Evolutionary conservation across 2,797 vertebrate genomes (phyloP).

Genomic region (Lutjanus argentimaculatus): DNA sequence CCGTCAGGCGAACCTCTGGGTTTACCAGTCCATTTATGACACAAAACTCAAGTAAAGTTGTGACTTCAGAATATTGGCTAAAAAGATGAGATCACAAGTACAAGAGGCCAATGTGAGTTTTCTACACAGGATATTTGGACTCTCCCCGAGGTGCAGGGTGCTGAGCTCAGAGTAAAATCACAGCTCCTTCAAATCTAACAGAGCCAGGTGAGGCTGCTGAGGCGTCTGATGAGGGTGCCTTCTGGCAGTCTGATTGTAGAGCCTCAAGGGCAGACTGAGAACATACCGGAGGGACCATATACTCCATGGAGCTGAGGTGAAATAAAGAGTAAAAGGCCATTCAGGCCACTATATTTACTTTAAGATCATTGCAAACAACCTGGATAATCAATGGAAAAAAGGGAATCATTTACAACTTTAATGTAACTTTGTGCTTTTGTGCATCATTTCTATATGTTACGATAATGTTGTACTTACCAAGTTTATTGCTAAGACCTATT

Average conservation of each 20-base stretch:
- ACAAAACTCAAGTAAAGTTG: background rate
- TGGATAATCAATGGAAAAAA: background rate
- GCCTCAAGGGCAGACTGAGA: too few relatives aligned
- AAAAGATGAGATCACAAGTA: background rate
- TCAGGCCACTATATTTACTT: background rate
- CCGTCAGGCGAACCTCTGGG: background rate
- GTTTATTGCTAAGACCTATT: background rate
- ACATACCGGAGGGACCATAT: background rate
- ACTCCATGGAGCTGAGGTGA: background rate
- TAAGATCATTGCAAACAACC: background rate
- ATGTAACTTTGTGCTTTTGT: background rate
- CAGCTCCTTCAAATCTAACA: background rate
- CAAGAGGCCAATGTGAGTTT: background rate
- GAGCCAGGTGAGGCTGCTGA: background rate
- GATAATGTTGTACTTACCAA: background rate
- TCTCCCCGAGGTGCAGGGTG: too few relatives aligned
- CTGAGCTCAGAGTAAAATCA: too few relatives aligned
- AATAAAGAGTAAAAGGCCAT: background rate
- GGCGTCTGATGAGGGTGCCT: background rate
- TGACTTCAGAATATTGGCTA: background rate
- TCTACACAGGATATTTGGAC: background rate
- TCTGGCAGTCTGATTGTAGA: background rate
- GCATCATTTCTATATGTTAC: background rate
- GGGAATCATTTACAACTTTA: background rate
- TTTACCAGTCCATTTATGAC: background rate